Evolutionary conservation across 2,888 invertebrate species (phyloP).

Genomic region (Chydorus sphaericus): DNA sequence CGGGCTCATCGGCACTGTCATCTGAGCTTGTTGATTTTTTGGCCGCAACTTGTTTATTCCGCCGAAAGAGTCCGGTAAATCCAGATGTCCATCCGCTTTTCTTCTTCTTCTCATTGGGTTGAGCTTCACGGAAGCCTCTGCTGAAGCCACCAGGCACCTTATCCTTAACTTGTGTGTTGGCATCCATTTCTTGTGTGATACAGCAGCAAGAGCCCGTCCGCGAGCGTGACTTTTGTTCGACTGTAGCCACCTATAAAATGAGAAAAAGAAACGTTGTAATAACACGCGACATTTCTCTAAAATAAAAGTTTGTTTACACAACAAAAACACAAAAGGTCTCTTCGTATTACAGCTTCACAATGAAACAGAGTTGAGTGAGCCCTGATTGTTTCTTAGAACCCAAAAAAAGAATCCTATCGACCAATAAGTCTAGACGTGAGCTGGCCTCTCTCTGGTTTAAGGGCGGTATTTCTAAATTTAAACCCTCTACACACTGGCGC

Average conservation of each 20-base stretch:
- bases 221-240: background rate
- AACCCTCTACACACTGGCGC: background rate
- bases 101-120: slow-evolving; percentile 2
- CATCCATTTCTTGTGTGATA: background rate
- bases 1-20: background rate
- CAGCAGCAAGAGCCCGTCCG: background rate
- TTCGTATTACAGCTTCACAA: too few relatives aligned
- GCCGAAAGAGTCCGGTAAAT: slow-evolving; percentile 6
- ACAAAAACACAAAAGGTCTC: too few relatives aligned
- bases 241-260: too few relatives aligned
- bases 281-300: too few relatives aligned
- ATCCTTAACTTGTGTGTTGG: too few relatives aligned
- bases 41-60: background rate
- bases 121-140: background rate
- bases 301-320: too few relatives aligned
- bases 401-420: too few relatives aligned
- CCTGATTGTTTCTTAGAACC: too few relatives aligned
- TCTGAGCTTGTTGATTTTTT: background rate
- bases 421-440: too few relatives aligned
- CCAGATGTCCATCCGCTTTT: slow-evolving; percentile 7
- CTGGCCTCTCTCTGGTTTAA: too few relatives aligned
- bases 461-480: slow-evolving; percentile 4
- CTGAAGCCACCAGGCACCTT: background rate
- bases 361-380: too few relatives aligned
- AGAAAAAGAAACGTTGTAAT: too few relatives aligned